Base-by-base conservation (phyloP, 2,113 vertebrate species). In the Caracal caracal region DNA sequence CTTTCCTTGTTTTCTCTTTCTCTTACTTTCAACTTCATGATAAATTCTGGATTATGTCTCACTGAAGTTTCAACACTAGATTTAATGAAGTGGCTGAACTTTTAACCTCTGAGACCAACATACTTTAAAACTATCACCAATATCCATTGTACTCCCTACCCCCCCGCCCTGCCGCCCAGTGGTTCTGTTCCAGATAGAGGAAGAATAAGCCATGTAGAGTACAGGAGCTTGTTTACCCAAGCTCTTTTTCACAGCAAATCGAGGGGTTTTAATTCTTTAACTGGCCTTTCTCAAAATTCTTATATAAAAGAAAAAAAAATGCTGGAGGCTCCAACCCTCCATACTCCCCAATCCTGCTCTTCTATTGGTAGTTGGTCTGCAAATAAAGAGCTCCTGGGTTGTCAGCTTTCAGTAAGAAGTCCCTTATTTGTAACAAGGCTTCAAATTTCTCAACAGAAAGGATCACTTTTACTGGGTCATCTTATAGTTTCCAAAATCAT, bases 1-100 rank as follows among this genome's bases (percentile, higher is more conserved):
- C 43, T 82, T 65, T 49, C 26, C 30, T 61, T 53, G 5, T 49
- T 80, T 37, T 82, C 79, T 15, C 51, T 92, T 90, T 88, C 61
- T 96, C 66, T 93, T 93, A 79, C 84, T 97, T 98, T 98, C 63
- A 89, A 80, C 20, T 81, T 40, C 63, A 97, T 96, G 94, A 92
- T 96, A 98, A 97, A 98, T 98, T 97, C 90, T 96, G 47, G 9
- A 1, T 66, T 95, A 53, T 91, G 66, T 91, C 88, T 97, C 85
- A 47, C 43, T 90, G 47, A 0, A 6, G 26, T 70, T 97, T 96
- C 78, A 96, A 95, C 43, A 78, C 37, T 96, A 75, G 19, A 0
- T 97, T 98, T 98, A 97, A 97, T 90, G 93, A 98, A 97, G 94
- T 66, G 95, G 30, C 19, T 97, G 96, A 98, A 98, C 96, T 98